Evolutionary conservation across 2,113 vertebrate genomes (phyloP), one percentile per base, ranked within the genome.

Genomic region (Syngnathoides biaculeatus): DNA sequence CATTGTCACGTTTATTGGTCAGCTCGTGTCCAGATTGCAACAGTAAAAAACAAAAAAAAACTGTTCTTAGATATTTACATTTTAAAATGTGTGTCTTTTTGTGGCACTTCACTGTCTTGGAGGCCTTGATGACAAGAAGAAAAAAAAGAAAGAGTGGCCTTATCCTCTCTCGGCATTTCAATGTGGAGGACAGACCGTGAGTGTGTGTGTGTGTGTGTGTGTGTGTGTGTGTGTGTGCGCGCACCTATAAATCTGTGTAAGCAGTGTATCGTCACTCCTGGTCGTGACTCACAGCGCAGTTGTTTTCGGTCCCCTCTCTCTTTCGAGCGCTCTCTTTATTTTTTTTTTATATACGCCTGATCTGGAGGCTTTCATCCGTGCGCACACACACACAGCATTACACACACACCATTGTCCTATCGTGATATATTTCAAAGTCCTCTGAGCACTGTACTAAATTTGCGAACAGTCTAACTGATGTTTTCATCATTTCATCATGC

Each of bases 331-430:
- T 12, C 52, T 55, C 4, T 55, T 83, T 83, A 75, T 86, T 84
- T 86, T 84, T 88, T 86, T 88, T 86, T 88, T 83, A 83, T 77
- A 77, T 79, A 80, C 48, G 27, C 71, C 78, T 64, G 22, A 77
- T 71, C 75, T 75, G 62, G 65, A 65, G 77, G 60, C 42, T 74
- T 74, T 20, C 15, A 57, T 15, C 13, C 52, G 26, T 22, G 13
- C 22, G 26, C 22, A 56, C 22, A 14, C 53, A 56, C 53, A 14
- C 56, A 19, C 26, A 19, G 5, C 17, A 14, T 35, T 17, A 58
- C 26, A 27, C 55, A 57, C 55, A 53, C 52, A 10, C 26, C 52
- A 22, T 24, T 55, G 24, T 47, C 22, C 24, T 4, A 55, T 26
- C 52, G 15, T 11, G 12, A 13, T 2, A 12, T 24, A 24, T 12